Conservation (phyloP, 2,888 invertebrate genomes). For the Drosophila ezoana region DNA sequence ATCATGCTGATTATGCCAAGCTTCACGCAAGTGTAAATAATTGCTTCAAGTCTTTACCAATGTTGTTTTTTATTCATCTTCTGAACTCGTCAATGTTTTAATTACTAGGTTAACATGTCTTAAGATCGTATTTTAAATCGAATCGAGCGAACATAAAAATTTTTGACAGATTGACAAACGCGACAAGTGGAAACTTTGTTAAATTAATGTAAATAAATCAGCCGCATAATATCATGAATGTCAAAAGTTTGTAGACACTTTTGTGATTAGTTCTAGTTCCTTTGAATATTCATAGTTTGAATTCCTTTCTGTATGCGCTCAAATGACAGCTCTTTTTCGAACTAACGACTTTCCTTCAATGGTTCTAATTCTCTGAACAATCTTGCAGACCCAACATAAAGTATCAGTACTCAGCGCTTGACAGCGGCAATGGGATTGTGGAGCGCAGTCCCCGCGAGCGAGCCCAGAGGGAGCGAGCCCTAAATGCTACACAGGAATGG, state of each 20-base stretch:
- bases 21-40: background rate
- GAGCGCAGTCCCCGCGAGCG: conserved; percentile 89
- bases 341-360: background rate
- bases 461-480: conserved; percentile 88
- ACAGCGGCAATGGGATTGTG: conserved; percentile 86
- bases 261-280: conserved; percentile 45
- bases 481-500: conserved; percentile 88
- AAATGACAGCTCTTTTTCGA: conserved; percentile 5
- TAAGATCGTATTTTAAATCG: too few relatives aligned
- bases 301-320: conserved; percentile 51
- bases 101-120: too few relatives aligned
- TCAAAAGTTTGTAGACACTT: conserved; percentile 17
- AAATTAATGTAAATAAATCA: conserved; percentile 49
- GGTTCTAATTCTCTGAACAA: background rate
- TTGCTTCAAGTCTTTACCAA: background rate
- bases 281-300: conserved; percentile 48
- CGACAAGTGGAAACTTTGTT: background rate
- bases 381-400: conserved; percentile 83
- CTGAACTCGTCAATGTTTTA: too few relatives aligned
- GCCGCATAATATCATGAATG: conserved; percentile 32
- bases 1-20: conserved; percentile 5
- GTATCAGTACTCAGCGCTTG: conserved; percentile 89
- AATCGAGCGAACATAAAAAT: too few relatives aligned
- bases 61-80: background rate
- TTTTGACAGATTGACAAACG: too few relatives aligned